Evolutionary conservation across 1,140 invertebrate genomes (phyloP).

Genomic region (Doryteuthis pealeii): DNA sequence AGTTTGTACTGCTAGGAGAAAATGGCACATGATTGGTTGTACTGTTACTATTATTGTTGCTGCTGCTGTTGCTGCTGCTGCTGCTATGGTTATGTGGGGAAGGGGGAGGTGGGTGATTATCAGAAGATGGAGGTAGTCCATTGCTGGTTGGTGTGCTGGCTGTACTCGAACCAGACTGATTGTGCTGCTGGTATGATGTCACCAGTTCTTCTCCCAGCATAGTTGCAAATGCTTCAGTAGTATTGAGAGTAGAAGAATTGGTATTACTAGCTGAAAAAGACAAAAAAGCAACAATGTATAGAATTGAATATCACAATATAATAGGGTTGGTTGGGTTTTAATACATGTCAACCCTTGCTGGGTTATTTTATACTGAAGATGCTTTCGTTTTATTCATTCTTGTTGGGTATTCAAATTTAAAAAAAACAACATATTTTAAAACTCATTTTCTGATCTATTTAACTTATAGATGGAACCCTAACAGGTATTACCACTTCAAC

Average conservation of each 20-base stretch:
- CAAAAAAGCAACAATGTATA: not conserved
- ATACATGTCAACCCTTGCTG: too few relatives aligned
- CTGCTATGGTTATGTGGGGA: conserved; percentile 13
- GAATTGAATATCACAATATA: too few relatives aligned
- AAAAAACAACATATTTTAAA: too few relatives aligned
- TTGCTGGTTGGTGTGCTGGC: conserved; percentile 19
- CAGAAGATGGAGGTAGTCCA: conserved; percentile 12
- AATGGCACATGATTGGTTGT: conserved; percentile 20
- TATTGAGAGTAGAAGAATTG: not conserved
- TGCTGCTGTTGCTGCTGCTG: conserved; percentile 23
- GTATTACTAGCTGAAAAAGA: not conserved
- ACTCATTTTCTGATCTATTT: too few relatives aligned
- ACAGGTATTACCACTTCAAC: too few relatives aligned
- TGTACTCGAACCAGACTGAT: conserved; percentile 2
- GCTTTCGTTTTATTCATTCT: too few relatives aligned
- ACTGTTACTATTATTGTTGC: conserved; percentile 16
- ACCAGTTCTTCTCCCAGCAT: conserved; percentile 45
- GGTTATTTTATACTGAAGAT: too few relatives aligned
- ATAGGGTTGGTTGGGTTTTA: too few relatives aligned
- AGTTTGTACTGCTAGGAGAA: conserved; percentile 54
- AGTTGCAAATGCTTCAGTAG: conserved; percentile 37
- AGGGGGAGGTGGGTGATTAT: conserved; percentile 6
- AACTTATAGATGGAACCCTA: too few relatives aligned
- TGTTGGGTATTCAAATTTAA: too few relatives aligned
- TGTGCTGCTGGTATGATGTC: conserved; percentile 29